Conservation (phyloP, 2,888 invertebrate genomes). For the Hemaris fuciformis region DNA sequence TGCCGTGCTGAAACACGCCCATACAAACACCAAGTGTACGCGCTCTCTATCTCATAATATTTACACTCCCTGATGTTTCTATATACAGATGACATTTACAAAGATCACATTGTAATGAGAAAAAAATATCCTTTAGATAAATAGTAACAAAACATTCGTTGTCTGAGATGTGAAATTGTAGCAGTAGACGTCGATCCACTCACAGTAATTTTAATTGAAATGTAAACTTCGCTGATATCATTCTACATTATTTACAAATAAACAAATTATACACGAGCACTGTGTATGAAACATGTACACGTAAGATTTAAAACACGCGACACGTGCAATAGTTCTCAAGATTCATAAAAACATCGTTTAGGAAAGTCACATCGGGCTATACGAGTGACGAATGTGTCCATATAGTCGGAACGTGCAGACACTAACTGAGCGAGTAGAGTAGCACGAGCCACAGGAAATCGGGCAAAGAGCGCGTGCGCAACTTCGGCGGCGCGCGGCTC, state of each 20-base stretch:
- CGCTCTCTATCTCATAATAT: background rate
- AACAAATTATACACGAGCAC: background rate
- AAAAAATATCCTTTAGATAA: background rate
- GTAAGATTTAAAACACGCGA: background rate
- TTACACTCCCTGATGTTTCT: background rate
- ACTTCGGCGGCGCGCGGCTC: slow-evolving; percentile 36
- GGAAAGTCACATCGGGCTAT: background rate
- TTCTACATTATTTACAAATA: background rate
- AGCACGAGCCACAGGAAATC: slow-evolving; percentile 33
- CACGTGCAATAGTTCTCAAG: background rate
- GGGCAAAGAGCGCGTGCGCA: slow-evolving; percentile 16
- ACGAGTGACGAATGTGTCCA: background rate
- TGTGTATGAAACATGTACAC: background rate
- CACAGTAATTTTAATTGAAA: background rate
- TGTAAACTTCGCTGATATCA: too few species aligned
- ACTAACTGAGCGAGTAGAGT: slow-evolving; percentile 27
- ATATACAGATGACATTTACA: background rate
- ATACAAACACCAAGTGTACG: background rate
- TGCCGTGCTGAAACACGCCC: background rate
- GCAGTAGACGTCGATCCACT: background rate
- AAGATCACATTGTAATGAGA: background rate
- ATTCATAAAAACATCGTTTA: background rate
- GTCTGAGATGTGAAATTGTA: slow-evolving; percentile 15
- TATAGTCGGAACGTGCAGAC: background rate
- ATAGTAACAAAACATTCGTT: slow-evolving; percentile 24